Evolutionary conservation across 2,113 vertebrate genomes (phyloP).

Genomic region (Elaphurus davidianus): DNA sequence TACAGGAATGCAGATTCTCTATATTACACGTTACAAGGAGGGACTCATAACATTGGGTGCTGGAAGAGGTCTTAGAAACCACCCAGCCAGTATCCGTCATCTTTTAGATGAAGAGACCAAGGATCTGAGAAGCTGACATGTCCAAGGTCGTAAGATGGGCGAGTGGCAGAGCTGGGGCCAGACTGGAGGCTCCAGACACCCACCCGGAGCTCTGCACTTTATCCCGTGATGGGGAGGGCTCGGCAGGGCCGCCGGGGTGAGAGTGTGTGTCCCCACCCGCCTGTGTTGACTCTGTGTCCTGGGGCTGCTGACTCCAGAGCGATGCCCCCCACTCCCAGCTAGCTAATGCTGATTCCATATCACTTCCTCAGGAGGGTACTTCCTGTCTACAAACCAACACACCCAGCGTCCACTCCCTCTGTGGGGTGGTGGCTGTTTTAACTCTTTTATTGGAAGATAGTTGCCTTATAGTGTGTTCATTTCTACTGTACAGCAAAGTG

Average conservation of each 20-base stretch:
- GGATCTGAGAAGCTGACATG: background rate
- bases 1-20: background rate
- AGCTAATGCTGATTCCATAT: background rate
- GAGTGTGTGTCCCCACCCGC: fast-evolving
- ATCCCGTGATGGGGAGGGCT: fast-evolving
- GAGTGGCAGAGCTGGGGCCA: no score
- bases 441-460: background rate
- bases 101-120: background rate
- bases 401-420: background rate
- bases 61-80: background rate
- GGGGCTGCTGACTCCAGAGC: background rate
- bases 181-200: no score
- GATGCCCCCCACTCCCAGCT: background rate
- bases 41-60: background rate
- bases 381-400: no score
- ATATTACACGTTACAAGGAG: fast-evolving
- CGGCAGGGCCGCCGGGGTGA: fast-evolving
- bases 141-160: fast-evolving
- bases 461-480: background rate
- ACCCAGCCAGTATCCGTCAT: fast-evolving
- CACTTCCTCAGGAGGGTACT: fast-evolving
- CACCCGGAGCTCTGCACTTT: background rate
- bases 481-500: background rate
- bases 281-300: fast-evolving
- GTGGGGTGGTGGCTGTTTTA: fast-evolving